These are phyloP conservation scores for Gymnodraco acuticeps DNA, from an alignment of 2,797 vertebrate genomes.

Conservation along the genomic window DNA sequence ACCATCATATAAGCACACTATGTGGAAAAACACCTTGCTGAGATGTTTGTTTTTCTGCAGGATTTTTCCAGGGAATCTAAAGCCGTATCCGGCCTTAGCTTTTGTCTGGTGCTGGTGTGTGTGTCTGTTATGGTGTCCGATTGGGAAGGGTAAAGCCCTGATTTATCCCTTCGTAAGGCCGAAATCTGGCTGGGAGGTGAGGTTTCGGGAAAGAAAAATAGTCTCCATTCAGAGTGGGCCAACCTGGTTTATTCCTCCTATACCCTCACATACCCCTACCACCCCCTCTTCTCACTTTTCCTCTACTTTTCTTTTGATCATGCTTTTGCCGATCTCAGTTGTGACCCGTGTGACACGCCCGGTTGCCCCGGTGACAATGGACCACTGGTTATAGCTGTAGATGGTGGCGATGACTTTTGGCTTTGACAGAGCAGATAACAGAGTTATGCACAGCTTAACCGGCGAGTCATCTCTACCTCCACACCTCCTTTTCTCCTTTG, in stretches of 20 bases:
- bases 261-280: constrained; percentile 1
- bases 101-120: constrained; percentile 49
- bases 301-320: constrained; percentile 6
- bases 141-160: constrained; percentile 55
- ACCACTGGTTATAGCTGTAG: constrained; percentile 47
- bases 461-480: constrained; percentile 29
- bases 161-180: constrained; percentile 60
- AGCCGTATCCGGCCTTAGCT: constrained; percentile 24
- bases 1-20: background rate
- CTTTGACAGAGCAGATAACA: constrained; percentile 53
- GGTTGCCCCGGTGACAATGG: constrained; percentile 58
- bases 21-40: background rate
- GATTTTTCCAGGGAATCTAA: background rate
- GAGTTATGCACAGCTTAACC: constrained; percentile 30
- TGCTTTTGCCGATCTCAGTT: constrained; percentile 31
- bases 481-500: background rate
- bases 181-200: constrained; percentile 39
- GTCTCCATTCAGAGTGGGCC: constrained; percentile 33
- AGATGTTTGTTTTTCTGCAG: background rate
- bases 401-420: constrained; percentile 61
- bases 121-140: constrained; percentile 59
- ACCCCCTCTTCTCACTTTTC: background rate
- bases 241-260: constrained; percentile 38
- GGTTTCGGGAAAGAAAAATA: constrained; percentile 47
- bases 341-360: constrained; percentile 41